Base-by-base conservation (phyloP, 2,797 vertebrate genomes). In the Lithobates sylvaticus region DNA sequence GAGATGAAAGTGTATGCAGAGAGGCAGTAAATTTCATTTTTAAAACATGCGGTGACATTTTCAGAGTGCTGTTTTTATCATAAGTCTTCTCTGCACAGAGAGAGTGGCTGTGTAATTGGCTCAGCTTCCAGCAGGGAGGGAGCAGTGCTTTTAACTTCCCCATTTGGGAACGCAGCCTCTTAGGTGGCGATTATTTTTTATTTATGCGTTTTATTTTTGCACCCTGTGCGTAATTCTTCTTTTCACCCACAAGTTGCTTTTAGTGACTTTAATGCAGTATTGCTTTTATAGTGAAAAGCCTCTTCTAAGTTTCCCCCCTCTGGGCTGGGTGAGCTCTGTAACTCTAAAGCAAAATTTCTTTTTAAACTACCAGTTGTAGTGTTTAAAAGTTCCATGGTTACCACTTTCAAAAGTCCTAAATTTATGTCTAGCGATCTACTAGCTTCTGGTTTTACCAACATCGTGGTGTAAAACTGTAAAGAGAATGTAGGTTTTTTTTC, bases 171-270 rank as follows among this genome's bases (percentile, higher is more conserved):
- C 27, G 23, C 68, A 12, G 68, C 29, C 27, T 81, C 27, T 81
- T 69, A 80, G 27, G 42, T 54, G 27, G 39, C 18, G n/a, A 50
- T 29, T 8, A 83, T 76, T 7, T 76, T 58, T 84, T 76, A 84
- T 76, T 83, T 26, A 76, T 84, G 44, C 18, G 34, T 58, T 39
- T 83, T 72, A 71, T 84, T 65, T 77, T 44, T 42, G 32, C 34
- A 71, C 29, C 34, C 32, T 64, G n/a, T 23, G 21, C 61, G 36
- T 36, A 26, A 10, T 61, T 44, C 18, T 29, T 47, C 29, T 78
- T 65, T 39, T 34, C 69, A 73, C 70, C 50, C 13, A 65, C 26
- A 39, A 3, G 9, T 39, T 7, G 34, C 32, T 67, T 42, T 78
- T 27, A 78, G 61, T 39, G 13, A 44, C 67, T 42, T 10, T 67